A percentile compares a stretch with the other conserved stretches of the same genome.
Conservation (phyloP, 1,140 invertebrate genomes). For the Adelges cooleyi region DNA sequence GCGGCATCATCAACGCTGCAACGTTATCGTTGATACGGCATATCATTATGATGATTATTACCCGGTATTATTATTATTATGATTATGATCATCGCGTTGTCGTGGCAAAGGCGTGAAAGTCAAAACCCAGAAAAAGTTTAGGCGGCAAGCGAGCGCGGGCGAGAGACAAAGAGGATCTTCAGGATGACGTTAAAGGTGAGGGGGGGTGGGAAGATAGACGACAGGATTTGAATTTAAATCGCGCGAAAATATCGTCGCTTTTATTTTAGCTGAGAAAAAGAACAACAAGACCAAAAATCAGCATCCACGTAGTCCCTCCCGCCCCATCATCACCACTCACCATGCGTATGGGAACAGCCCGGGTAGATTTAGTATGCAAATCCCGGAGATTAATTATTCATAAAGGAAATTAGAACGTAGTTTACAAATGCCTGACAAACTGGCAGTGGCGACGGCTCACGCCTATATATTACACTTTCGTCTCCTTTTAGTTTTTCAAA, state of each 20-base stretch:
- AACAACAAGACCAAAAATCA: slow-evolving; percentile 12
- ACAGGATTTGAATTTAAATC: slow-evolving; percentile 25
- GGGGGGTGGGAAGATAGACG: neutral
- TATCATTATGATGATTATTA: slow-evolving; percentile 1
- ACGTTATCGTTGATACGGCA: neutral
- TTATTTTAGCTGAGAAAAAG: neutral
- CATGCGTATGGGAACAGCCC: neutral
- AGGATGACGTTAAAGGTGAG: neutral
- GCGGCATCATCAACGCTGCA: too few relatives aligned
- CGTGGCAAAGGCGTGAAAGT: neutral
- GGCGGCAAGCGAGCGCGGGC: too few relatives aligned
- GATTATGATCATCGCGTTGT: neutral
- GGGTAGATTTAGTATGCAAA: slow-evolving; percentile 2
- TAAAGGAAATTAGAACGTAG: slow-evolving; percentile 22
- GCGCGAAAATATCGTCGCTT: neutral
- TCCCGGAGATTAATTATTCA: slow-evolving; percentile 18
- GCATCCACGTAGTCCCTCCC: neutral
- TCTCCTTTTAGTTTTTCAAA: too few relatives aligned
- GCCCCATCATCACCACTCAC: neutral
- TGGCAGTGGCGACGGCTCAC: neutral
- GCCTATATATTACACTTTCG: too few relatives aligned
- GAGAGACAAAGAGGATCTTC: too few relatives aligned
- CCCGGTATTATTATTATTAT: neutral
- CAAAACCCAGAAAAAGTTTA: slow-evolving; percentile 9
- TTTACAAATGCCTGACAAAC: neutral